Conservation (phyloP, 2,888 invertebrate genomes). For the Buathra laborator region DNA sequence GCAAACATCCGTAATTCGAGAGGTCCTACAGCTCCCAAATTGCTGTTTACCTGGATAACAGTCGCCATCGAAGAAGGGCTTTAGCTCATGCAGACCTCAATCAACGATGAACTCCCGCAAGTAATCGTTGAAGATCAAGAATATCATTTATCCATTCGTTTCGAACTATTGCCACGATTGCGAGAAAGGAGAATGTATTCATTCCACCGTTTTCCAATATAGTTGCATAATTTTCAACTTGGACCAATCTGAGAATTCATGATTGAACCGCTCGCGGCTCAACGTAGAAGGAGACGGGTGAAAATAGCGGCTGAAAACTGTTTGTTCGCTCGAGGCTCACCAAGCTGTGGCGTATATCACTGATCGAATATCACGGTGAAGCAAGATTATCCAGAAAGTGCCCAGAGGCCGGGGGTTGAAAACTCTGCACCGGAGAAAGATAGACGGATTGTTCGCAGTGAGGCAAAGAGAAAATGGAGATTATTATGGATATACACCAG, state of each 20-base stretch:
- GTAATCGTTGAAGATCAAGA: background rate
- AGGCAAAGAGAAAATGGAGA: conserved; percentile 18
- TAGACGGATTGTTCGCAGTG: background rate
- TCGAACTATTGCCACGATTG: background rate
- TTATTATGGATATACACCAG: conserved; percentile 31
- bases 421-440: background rate
- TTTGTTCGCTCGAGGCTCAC: conserved; percentile 24
- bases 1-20: too few relatives aligned
- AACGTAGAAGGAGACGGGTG: background rate
- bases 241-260: conserved; percentile 13
- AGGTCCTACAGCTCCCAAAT: background rate
- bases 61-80: background rate
- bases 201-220: background rate
- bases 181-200: background rate
- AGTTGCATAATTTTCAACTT: conserved; percentile 7
- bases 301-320: background rate
- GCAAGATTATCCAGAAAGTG: conserved; percentile 29
- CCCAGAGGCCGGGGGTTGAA: conserved; percentile 9
- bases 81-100: background rate
- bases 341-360: conserved; percentile 14
- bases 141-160: background rate
- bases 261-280: conserved; percentile 9
- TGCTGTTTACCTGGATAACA: background rate
- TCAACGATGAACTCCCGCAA: background rate
- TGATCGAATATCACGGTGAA: conserved; percentile 15